These are phyloP conservation scores for Pegoplata infirma DNA, from an alignment of 2,888 invertebrate genomes.

Conservation along the genomic window DNA sequence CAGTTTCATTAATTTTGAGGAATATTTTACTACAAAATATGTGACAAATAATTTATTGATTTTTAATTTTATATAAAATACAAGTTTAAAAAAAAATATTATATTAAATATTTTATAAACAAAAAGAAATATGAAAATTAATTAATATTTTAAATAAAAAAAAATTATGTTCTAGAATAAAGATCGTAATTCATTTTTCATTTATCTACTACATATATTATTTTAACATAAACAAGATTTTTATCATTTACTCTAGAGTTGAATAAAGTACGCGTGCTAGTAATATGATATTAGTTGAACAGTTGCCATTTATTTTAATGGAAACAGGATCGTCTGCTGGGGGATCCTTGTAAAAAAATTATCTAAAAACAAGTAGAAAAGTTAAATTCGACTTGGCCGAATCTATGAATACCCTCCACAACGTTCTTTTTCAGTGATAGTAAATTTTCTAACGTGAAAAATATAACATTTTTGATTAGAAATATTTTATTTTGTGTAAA, in stretches of 20 bases:
- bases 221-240: no score
- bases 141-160: constrained; percentile 10
- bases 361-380: no score
- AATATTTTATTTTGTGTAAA: no score
- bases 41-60: constrained; percentile 57
- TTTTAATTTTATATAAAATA: constrained; percentile 51
- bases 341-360: no score
- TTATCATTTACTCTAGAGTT: constrained; percentile 2
- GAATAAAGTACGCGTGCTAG: background rate
- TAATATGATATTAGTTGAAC: constrained; percentile 14
- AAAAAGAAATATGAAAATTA: constrained; percentile 4
- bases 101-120: constrained; percentile 2
- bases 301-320: constrained; percentile 14
- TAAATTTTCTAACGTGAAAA: no score
- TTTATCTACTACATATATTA: no score
- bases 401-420: no score
- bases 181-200: background rate
- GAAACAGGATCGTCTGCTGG: background rate
- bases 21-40: constrained; percentile 8
- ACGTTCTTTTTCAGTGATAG: no score
- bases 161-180: constrained; percentile 1
- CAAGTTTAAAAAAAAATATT: constrained; percentile 1
- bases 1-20: constrained; percentile 28
- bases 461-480: no score
- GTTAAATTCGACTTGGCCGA: no score